phyloP scores from a whole-genome alignment of 2,113 vertebrate species.

The Zonotrichia leucophrys region DNA sequence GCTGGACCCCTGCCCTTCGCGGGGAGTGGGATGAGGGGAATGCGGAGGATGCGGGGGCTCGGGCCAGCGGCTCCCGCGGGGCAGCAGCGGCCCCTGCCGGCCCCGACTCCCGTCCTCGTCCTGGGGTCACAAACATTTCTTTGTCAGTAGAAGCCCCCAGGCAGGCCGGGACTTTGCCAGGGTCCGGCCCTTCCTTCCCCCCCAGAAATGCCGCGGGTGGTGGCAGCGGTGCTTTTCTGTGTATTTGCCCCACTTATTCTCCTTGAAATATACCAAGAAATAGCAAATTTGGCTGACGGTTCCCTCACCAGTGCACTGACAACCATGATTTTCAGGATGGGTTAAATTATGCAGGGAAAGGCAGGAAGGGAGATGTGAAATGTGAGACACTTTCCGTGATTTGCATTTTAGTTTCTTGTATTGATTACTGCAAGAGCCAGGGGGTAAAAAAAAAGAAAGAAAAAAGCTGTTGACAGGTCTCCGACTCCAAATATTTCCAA shows the following conservation, averaged over 20 bases:
- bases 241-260: not conserved
- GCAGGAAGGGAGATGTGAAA: not conserved
- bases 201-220: not conserved
- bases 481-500: constrained; percentile 45
- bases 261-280: not conserved
- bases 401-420: constrained; percentile 51
- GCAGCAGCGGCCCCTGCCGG: not conserved
- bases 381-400: not conserved
- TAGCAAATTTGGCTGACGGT: not conserved
- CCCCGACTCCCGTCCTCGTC: not conserved
- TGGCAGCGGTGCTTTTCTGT: not conserved
- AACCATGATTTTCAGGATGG: not conserved
- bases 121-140: not conserved
- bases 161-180: not conserved
- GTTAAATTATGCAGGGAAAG: not conserved
- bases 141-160: not conserved
- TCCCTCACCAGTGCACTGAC: not conserved
- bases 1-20: not conserved
- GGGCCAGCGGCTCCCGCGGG: not conserved
- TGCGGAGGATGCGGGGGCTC: not conserved
- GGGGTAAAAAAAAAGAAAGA: not conserved
- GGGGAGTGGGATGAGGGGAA: not conserved
- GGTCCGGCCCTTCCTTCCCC: not conserved
- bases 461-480: not conserved
- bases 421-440: constrained; percentile 8